Conservation (phyloP, 30 jellyfish, hydroid and myxozoan species). For the Chrysaora quinquecirrha region DNA sequence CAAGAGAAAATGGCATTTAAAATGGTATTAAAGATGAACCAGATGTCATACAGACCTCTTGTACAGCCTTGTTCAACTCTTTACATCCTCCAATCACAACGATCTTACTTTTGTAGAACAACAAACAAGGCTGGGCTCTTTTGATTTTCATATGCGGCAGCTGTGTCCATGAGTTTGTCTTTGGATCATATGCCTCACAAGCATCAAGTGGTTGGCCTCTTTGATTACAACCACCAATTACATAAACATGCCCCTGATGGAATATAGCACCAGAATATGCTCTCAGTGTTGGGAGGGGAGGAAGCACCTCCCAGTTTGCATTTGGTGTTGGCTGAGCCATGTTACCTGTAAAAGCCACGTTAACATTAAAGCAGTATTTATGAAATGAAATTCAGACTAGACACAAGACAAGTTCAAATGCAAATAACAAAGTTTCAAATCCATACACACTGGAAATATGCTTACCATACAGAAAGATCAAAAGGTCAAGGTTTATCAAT, state of each 20-base stretch:
- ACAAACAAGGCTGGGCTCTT: conserved; percentile 54
- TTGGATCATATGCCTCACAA: conserved; percentile 39
- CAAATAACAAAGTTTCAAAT: too few relatives aligned
- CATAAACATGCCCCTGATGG: conserved; percentile 28
- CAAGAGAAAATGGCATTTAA: too few relatives aligned
- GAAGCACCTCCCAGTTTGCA: conserved; percentile 45
- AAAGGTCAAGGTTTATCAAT: too few relatives aligned
- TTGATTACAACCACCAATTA: conserved; percentile 69
- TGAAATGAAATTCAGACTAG: too few relatives aligned
- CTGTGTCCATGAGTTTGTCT: conserved; percentile 39
- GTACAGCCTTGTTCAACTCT: conserved; percentile 59
- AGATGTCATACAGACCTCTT: conserved; percentile 61
- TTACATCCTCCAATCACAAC: conserved; percentile 71
- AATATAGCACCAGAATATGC: conserved; percentile 49
- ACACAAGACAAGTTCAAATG: too few relatives aligned
- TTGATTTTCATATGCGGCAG: conserved; percentile 31
- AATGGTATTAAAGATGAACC: too few relatives aligned
- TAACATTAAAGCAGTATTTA: too few relatives aligned
- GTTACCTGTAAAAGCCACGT: too few relatives aligned
- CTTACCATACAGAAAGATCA: too few relatives aligned
- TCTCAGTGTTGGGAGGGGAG: conserved; percentile 52
- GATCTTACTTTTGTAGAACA: conserved; percentile 23
- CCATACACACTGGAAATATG: too few relatives aligned
- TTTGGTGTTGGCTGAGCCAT: conserved; percentile 23
- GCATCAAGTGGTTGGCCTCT: conserved; percentile 67